Evolutionary conservation across 2,888 invertebrate genomes (phyloP).

Genomic region (Heliconius erato): DNA sequence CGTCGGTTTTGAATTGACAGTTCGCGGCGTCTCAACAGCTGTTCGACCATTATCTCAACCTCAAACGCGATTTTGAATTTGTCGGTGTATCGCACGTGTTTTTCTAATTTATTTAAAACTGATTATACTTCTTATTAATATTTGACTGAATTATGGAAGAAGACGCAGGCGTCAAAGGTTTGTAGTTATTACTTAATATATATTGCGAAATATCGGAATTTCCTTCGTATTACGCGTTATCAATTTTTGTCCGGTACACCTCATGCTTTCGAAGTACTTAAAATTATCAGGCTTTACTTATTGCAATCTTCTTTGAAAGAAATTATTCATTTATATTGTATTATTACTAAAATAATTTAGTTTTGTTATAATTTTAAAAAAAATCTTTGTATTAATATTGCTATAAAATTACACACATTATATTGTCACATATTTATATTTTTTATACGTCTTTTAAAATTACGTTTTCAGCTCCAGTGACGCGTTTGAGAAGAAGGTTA

Average conservation of each 20-base stretch:
- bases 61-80: slow-evolving; percentile 65
- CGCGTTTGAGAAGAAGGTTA: slow-evolving; percentile 70
- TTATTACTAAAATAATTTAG: not conserved
- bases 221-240: slow-evolving; percentile 50
- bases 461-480: slow-evolving; percentile 61
- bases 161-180: slow-evolving; percentile 72
- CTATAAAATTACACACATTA: not conserved
- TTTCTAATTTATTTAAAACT: slow-evolving; percentile 52
- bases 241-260: slow-evolving; percentile 31
- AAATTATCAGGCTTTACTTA: slow-evolving; percentile 3
- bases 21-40: slow-evolving; percentile 82
- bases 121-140: slow-evolving; percentile 50
- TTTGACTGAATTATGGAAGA: slow-evolving; percentile 69
- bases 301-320: not conserved
- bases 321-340: not conserved
- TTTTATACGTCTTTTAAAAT: not conserved
- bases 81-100: slow-evolving; percentile 73
- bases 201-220: slow-evolving; percentile 33
- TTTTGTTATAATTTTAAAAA: not conserved
- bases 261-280: slow-evolving; percentile 29
- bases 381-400: not conserved
- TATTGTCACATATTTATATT: too few relatives aligned
- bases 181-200: slow-evolving; percentile 49
- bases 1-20: slow-evolving; percentile 77
- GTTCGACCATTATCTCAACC: slow-evolving; percentile 68